A percentile compares a stretch with the other conserved stretches of the same genome.
Evolutionary conservation across 92 coral and sea anemone genomes (phyloP).

Genomic region (Actinernus sp.): DNA sequence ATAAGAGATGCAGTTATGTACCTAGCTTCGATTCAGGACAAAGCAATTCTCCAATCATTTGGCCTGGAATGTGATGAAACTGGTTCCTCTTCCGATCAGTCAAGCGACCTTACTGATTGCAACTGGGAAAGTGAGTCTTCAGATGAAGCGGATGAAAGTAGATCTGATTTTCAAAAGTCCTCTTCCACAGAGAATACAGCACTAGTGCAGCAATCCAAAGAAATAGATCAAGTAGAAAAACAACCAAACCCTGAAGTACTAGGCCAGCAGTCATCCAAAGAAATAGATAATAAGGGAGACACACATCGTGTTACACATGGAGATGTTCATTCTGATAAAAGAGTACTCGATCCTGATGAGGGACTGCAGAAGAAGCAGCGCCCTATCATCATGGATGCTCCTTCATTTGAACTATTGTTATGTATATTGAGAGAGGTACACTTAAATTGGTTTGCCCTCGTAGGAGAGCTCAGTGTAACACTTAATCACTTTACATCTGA

Average conservation of each 20-base stretch:
- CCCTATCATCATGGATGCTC: too few species aligned
- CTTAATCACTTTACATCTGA: slow-evolving; percentile 6
- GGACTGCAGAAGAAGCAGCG: too few species aligned
- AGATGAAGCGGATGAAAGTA: too few species aligned
- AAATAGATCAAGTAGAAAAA: neutral
- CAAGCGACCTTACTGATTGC: too few species aligned
- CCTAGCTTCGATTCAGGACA: slow-evolving; percentile 39
- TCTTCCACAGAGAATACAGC: too few species aligned
- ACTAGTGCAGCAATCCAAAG: too few species aligned
- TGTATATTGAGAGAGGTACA: slow-evolving; percentile 17
- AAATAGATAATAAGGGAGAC: too few species aligned
- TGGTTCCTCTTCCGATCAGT: too few species aligned
- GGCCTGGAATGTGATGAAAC: slow-evolving; percentile 22
- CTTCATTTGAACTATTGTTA: slow-evolving; percentile 23
- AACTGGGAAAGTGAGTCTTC: too few species aligned
- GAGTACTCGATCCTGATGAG: slow-evolving; percentile 4
- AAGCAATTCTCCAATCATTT: slow-evolving; percentile 20
- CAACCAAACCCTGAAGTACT: neutral
- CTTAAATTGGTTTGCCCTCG: slow-evolving; percentile 52
- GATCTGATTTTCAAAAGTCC: slow-evolving; percentile 1
- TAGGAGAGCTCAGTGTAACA: neutral
- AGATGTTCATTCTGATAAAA: too few species aligned
- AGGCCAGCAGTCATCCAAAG: too few species aligned
- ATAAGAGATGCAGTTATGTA: slow-evolving; percentile 38
- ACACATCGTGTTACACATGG: neutral